These are phyloP conservation scores for Taenioides sp. DNA, from an alignment of 2,797 vertebrate species.

Conservation along the genomic window DNA sequence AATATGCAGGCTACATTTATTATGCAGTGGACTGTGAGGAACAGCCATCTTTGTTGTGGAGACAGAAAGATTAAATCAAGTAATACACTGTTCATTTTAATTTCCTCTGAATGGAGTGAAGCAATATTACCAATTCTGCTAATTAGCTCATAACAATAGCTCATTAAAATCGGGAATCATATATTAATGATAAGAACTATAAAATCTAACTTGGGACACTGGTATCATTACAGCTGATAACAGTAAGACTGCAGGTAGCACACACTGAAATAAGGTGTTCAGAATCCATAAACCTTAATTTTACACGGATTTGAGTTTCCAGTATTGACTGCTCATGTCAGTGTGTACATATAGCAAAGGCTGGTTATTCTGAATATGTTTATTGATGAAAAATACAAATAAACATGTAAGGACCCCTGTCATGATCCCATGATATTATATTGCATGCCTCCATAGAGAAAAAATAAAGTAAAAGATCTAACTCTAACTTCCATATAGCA, in stretches of 20 bases:
- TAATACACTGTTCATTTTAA: conserved; percentile 12
- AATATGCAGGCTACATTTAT: neutral
- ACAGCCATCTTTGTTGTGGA: conserved; percentile 8
- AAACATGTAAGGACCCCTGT: too few relatives aligned
- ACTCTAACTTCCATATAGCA: too few relatives aligned
- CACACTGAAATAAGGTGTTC: too few relatives aligned
- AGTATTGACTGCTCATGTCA: too few relatives aligned
- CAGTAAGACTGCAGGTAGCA: neutral
- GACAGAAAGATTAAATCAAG: neutral
- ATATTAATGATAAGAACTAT: neutral
- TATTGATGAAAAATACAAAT: too few relatives aligned
- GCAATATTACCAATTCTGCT: neutral
- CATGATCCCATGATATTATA: too few relatives aligned
- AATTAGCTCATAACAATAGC: neutral
- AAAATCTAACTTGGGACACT: neutral
- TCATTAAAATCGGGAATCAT: neutral
- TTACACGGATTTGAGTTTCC: too few relatives aligned
- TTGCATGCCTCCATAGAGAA: too few relatives aligned
- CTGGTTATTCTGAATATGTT: too few relatives aligned
- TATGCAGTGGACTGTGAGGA: neutral
- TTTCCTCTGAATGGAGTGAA: conserved; percentile 19
- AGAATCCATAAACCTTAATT: too few relatives aligned
- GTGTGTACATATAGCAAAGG: too few relatives aligned
- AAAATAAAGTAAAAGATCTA: too few relatives aligned
- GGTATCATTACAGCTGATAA: neutral